phyloP scores from a whole-genome alignment of 2,113 vertebrate genomes.

The Prionailurus viverrinus region DNA sequence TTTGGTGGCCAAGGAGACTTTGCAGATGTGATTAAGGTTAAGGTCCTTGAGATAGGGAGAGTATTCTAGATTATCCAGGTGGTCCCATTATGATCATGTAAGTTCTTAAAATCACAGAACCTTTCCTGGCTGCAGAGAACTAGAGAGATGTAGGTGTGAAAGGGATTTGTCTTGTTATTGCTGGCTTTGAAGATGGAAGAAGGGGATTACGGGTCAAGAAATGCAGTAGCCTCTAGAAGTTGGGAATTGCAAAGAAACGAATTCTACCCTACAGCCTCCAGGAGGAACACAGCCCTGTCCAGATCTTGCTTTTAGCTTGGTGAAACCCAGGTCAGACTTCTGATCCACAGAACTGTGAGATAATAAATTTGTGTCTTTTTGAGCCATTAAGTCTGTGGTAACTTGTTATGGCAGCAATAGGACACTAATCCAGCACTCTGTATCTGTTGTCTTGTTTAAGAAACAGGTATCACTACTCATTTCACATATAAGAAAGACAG shows the following conservation, averaged over 20 bases:
- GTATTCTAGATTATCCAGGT: neutral
- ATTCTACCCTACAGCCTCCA: neutral
- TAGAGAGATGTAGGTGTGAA: neutral
- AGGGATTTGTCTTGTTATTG: neutral
- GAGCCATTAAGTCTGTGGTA: neutral
- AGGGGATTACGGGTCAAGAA: neutral
- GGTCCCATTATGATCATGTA: neutral
- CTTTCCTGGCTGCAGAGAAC: neutral
- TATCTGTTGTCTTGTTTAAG: constrained; percentile 15
- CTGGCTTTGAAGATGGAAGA: neutral
- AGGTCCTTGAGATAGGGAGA: neutral
- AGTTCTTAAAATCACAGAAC: constrained; percentile 19
- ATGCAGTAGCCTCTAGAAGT: neutral
- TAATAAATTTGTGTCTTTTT: neutral
- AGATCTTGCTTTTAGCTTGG: neutral
- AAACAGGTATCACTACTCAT: constrained; percentile 37
- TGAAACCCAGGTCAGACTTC: neutral
- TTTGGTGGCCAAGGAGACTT: constrained; percentile 33
- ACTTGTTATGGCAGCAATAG: neutral
- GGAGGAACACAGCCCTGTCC: neutral
- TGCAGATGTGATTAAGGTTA: constrained; percentile 30
- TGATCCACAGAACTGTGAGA: neutral
- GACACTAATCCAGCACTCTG: neutral
- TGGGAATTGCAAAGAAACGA: neutral
- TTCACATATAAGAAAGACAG: neutral